These are phyloP conservation scores for Campoplex capitator DNA, from an alignment of 2,888 invertebrate genomes.

Conservation along the genomic window DNA sequence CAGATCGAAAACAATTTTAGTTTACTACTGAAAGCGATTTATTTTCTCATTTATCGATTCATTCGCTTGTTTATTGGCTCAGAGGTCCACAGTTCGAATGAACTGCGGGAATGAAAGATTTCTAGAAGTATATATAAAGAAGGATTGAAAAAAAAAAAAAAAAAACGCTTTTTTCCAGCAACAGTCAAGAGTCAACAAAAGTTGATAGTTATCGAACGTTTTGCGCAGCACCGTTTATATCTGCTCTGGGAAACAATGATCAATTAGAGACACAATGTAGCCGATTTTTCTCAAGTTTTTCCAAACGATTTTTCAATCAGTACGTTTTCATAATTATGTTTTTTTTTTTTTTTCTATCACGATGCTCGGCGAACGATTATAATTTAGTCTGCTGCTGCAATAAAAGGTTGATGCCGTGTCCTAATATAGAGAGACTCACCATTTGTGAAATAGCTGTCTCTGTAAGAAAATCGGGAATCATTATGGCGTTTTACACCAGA, in stretches of 20 bases:
- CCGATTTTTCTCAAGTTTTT: not conserved
- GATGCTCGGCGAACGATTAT: not conserved
- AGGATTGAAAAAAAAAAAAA: not conserved
- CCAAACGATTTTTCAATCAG: not conserved
- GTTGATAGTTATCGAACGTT: not conserved
- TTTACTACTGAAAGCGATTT: not conserved
- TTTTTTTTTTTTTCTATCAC: not conserved
- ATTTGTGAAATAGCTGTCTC: slow-evolving; percentile 38
- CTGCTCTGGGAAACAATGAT: not conserved
- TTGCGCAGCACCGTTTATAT: not conserved
- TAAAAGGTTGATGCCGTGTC: slow-evolving; percentile 19
- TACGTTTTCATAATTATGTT: not conserved
- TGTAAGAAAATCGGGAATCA: slow-evolving; percentile 34
- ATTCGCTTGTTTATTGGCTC: not conserved
- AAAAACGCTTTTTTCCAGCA: not conserved
- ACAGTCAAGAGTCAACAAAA: no score
- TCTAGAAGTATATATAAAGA: not conserved
- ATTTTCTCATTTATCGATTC: slow-evolving; percentile 1
- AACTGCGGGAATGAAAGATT: not conserved
- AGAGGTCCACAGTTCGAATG: not conserved
- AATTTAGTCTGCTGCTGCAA: not conserved
- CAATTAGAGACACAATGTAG: not conserved
- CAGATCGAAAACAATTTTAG: not conserved
- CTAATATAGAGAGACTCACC: slow-evolving; percentile 29
- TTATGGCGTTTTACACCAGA: slow-evolving; percentile 5